Evolutionary conservation across 2,888 invertebrate species (phyloP), one percentile per base, ranked within the genome.

Genomic region (Chymomyza amoena): DNA sequence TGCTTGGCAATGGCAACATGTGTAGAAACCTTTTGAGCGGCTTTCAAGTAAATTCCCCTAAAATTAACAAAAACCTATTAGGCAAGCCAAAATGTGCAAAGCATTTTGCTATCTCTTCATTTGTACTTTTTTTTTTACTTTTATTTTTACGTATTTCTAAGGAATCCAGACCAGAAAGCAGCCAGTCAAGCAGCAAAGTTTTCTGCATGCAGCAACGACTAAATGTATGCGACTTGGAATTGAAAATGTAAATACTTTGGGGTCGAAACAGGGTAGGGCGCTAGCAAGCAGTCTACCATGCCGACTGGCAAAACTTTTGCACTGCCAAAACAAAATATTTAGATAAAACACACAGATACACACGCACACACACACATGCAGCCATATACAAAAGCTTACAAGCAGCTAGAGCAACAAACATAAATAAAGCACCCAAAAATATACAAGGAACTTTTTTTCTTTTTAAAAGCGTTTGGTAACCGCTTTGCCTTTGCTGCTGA

Each of bases 41-140:
- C 67, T 75, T 78, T 80, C 69, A 75, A 71, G 75, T 57, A 62
- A 76, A 84, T 78, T 74, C 65, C 76, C 73, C 51, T 68, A 77
- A 87, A 87, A 84, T 84, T 84, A 87, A 87, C 83, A 82, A 84
- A 85, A 87, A 82, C 76, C 76, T 85, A 84, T 84, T 84, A 85
- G 87, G 70, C 77, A 76, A 73, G 64, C 62, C 71, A 72, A 69
- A 80, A 82, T 83, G 81, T 73, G 76, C 61, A 70, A 61, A 64
- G 61, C 60, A 60, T 66, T 66, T 66, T 60, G 66, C 18, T 7
- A 20, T 36, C 54, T 20, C 28, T 25, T 16, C 28, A n/a, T 50
- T 10, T 6, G 18, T 45, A 13, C 18, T 45, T 59, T 15, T 59
- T 13, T 45, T 45, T 13, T 45, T 73, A 54, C 64, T 61, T 68